Base-by-base conservation (phyloP, 1,140 invertebrate species). In the Nephila pilipes region DNA sequence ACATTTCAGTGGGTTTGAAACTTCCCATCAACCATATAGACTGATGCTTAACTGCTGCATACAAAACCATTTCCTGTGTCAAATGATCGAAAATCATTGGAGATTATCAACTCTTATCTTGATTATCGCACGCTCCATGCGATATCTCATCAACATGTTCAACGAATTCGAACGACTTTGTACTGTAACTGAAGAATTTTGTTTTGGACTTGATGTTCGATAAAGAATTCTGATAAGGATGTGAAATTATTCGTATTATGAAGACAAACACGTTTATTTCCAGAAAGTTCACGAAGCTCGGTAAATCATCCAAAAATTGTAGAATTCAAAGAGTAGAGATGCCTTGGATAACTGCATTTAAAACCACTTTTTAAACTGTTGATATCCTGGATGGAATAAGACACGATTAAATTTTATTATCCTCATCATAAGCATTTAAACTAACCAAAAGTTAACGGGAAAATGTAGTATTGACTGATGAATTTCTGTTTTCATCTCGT, bases 131-230 rank as follows among this genome's bases (percentile, higher is more conserved):
- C 22, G 63, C 63, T 65, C 25, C 3, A 65, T 25, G 63, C 2
- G 63, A n/a, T 29, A 65, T 25, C n/a, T 65, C n/a, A 65, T 65
- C 63, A 65, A 65, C 63, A 25, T 65, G 63, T 65, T 65, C 63
- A 65, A 14, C 63, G 63, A 65, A 29, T 65, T 65, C 25, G 63
- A 65, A 65, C 63, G 63, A 46, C 63, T 25, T 2, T 65, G 63
- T 65, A 65, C 25, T 1, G n/a, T n/a, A 3, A n/a, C 63, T 14
- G 25, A 65, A 65, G n/a, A 65, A 65, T 65, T 65, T 65, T 65
- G 63, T 65, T 65, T 65, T 65, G n/a, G 63, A 65, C 25, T n/a
- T 29, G 63, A n/a, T 65, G n/a, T 65, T 29, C 25, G 63, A 65
- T 65, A 29, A 65, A 10, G 25, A 65, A 25, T n/a, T 12, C 63